A percentile compares a stretch with the other conserved stretches of the same genome.
These are phyloP conservation scores for Melipona quadrifasciata DNA, from an alignment of 1,140 invertebrate genomes.

Conservation along the genomic window DNA sequence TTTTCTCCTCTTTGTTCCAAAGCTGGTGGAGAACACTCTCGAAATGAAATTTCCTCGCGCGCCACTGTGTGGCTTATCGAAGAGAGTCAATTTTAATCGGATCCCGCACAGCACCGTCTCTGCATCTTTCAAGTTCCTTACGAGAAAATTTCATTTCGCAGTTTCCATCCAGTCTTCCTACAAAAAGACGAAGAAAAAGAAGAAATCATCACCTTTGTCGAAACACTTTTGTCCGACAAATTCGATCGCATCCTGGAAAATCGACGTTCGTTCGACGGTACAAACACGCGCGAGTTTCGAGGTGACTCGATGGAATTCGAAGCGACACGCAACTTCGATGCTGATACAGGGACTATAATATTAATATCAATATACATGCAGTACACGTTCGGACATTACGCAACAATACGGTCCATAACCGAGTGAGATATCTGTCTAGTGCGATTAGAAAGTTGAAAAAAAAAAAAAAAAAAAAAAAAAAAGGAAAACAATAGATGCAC, in stretches of 20 bases:
- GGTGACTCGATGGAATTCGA: background rate
- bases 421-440: slow-evolving; percentile 44
- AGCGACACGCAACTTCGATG: slow-evolving; percentile 16
- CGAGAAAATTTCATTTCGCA: background rate
- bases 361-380: slow-evolving; percentile 62
- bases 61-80: too few species aligned
- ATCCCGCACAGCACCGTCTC: too few species aligned
- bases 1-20: background rate
- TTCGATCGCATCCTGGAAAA: background rate
- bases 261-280: background rate
- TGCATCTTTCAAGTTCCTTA: too few species aligned
- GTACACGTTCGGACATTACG: slow-evolving; percentile 51
- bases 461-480: slow-evolving; percentile 50
- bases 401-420: slow-evolving; percentile 50
- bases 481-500: slow-evolving; percentile 46
- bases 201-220: background rate
- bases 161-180: background rate
- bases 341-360: slow-evolving; percentile 22
- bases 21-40: too few species aligned
- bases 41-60: background rate
- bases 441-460: slow-evolving; percentile 39
- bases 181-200: too few species aligned
- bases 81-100: background rate
- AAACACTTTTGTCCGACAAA: background rate
- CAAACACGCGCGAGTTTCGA: background rate